A percentile compares a stretch with the other conserved stretches of the same genome.
Conservation (phyloP, 64 coral and sea anemone species). For the Hydrozoanthus tunicans region DNA sequence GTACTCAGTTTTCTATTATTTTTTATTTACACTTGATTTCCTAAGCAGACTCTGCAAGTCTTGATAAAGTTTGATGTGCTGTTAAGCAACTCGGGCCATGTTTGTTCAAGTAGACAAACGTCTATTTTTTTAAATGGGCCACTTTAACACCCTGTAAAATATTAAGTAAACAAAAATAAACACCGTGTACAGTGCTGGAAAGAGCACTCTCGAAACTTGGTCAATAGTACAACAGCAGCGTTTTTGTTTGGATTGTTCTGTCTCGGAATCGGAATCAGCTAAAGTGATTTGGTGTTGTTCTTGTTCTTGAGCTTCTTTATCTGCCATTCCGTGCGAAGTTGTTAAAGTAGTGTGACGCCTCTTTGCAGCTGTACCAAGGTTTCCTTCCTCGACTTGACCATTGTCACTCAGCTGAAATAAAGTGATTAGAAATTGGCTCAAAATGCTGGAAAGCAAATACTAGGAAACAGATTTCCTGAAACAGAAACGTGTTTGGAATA, state of each 20-base stretch:
- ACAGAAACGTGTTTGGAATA: too few relatives aligned
- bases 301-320: not conserved
- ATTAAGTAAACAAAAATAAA: slow-evolving; percentile 15
- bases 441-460: too few relatives aligned
- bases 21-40: too few relatives aligned
- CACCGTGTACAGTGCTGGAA: slow-evolving; percentile 11
- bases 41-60: too few relatives aligned
- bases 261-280: not conserved
- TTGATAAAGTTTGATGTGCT: too few relatives aligned
- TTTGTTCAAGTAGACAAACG: too few relatives aligned
- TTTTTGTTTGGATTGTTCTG: not conserved
- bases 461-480: too few relatives aligned
- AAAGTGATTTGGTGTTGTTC: not conserved
- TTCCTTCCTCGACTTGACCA: not conserved
- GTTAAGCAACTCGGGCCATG: too few relatives aligned
- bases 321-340: not conserved
- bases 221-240: not conserved
- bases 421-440: too few relatives aligned
- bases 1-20: too few relatives aligned
- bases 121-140: not conserved
- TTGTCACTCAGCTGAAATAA: too few relatives aligned
- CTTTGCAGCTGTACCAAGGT: not conserved
- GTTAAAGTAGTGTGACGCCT: not conserved
- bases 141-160: slow-evolving; percentile 10
- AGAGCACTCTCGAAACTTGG: slow-evolving; percentile 16